Evolutionary conservation across 2,888 invertebrate species (phyloP).

Genomic region (Julus scandinavius): DNA sequence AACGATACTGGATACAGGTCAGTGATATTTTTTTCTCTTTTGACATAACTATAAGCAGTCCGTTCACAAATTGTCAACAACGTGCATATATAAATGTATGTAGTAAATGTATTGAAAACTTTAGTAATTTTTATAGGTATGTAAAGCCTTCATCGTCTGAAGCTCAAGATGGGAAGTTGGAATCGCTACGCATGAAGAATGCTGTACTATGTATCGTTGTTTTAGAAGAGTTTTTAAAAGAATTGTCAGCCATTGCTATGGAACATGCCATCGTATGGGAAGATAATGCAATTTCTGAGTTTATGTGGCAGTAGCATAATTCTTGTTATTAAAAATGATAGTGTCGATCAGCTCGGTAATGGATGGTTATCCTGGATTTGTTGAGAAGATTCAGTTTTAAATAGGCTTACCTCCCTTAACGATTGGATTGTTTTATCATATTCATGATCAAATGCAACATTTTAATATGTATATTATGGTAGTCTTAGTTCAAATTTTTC

Average conservation of each 20-base stretch:
- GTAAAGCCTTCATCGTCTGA: conserved; percentile 59
- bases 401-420: neutral
- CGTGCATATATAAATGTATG: neutral
- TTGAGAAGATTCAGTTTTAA: neutral
- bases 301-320: neutral
- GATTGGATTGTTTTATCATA: conserved; percentile 8
- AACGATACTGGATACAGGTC: conserved; percentile 63
- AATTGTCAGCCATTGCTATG: conserved; percentile 91
- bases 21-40: neutral
- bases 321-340: neutral
- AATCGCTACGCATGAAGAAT: conserved; percentile 63
- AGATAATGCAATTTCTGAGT: conserved; percentile 19
- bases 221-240: conserved; percentile 94
- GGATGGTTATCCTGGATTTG: neutral
- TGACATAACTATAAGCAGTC: too few relatives aligned
- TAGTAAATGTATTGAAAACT: neutral
- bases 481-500: neutral
- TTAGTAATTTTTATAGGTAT: conserved; percentile 57
- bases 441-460: conserved; percentile 30
- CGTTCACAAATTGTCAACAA: neutral
- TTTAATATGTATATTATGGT: neutral
- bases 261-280: conserved; percentile 78
- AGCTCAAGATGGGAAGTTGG: conserved; percentile 60
- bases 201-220: conserved; percentile 83
- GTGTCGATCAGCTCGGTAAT: neutral